These are phyloP conservation scores for Rhopalosiphum maidis DNA, from an alignment of 1,140 invertebrate species.

Conservation along the genomic window DNA sequence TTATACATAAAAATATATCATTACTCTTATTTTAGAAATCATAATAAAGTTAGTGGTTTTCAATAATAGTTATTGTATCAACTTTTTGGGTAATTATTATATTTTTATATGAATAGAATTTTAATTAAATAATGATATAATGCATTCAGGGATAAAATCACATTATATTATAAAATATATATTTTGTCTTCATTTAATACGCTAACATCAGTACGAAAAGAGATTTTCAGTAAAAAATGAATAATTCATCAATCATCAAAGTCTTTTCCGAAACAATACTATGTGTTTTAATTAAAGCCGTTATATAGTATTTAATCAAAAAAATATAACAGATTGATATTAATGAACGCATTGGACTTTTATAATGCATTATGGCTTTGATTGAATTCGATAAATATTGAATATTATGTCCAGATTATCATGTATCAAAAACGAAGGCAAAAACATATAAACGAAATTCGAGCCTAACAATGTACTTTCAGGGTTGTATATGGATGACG, in stretches of 20 bases:
- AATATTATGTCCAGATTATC: neutral
- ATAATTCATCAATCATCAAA: neutral
- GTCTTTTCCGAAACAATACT: neutral
- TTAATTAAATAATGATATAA: neutral
- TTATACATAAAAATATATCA: neutral
- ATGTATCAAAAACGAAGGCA: neutral
- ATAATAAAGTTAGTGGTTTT: neutral
- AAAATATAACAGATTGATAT: conserved; percentile 3
- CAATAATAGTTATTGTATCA: neutral
- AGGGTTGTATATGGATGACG: neutral
- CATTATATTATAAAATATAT: neutral
- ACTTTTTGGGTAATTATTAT: neutral
- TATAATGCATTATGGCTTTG: neutral
- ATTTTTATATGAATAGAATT: neutral
- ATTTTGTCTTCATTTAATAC: neutral
- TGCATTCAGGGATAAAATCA: neutral
- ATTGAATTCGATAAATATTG: neutral
- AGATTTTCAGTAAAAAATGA: neutral
- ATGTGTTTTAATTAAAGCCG: neutral
- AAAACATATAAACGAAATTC: neutral
- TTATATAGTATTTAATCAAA: neutral
- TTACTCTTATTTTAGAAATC: neutral
- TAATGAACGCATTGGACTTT: neutral
- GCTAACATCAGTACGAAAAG: neutral
- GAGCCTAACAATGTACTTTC: neutral